Percentiles rank a stretch among this genome's conserved stretches.
phyloP scores from a whole-genome alignment of 2,888 invertebrate species.

The Bombyx huttoni region DNA sequence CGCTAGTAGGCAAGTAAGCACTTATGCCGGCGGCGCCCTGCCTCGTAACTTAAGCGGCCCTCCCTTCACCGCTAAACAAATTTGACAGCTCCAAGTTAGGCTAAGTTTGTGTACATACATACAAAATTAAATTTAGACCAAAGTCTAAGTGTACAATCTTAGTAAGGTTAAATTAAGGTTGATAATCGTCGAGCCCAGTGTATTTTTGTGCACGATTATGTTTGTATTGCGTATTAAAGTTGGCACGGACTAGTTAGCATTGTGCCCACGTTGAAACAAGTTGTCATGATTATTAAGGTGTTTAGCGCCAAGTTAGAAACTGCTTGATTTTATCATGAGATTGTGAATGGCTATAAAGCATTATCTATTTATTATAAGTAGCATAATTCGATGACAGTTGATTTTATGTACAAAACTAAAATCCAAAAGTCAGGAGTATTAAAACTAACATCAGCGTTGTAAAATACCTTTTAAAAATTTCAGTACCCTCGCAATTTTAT shows the following conservation, averaged over 20 bases:
- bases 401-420: too few relatives aligned
- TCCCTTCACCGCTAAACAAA: constrained; percentile 67
- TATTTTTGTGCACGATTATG: constrained; percentile 4
- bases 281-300: constrained; percentile 65
- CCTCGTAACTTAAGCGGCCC: constrained; percentile 56
- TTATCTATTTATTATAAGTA: too few relatives aligned
- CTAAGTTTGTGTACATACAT: constrained; percentile 54
- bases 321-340: constrained; percentile 23
- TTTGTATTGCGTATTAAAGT: constrained; percentile 35
- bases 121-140: constrained; percentile 24
- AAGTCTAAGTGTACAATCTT: constrained; percentile 6
- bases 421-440: too few relatives aligned
- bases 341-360: constrained; percentile 5
- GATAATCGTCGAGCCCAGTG: background rate
- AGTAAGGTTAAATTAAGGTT: constrained; percentile 1
- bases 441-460: too few relatives aligned
- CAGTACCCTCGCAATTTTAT: too few relatives aligned
- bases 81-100: constrained; percentile 69
- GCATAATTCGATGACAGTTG: too few relatives aligned
- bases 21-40: constrained; percentile 57
- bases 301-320: constrained; percentile 39
- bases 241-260: constrained; percentile 60
- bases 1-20: constrained; percentile 61
- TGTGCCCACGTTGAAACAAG: constrained; percentile 61
- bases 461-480: too few relatives aligned